A percentile compares a stretch with the other conserved stretches of the same genome.
These are phyloP conservation scores for Protaetia brevitarsis DNA, from an alignment of 1,140 invertebrate species.

Conservation along the genomic window DNA sequence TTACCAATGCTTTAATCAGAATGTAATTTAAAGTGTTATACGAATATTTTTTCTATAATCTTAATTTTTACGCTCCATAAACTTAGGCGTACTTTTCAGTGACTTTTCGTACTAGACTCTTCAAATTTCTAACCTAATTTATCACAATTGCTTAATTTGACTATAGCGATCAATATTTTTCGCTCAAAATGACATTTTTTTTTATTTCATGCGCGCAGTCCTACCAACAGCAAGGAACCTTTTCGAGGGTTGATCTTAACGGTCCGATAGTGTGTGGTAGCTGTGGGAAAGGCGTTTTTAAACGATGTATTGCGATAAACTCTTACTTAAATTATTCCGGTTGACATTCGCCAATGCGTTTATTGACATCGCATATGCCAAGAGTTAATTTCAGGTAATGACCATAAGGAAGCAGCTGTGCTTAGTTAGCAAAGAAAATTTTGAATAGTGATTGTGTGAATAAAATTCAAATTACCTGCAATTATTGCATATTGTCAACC, in stretches of 20 bases:
- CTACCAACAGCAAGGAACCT: constrained; percentile 74
- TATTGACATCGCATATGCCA: neutral
- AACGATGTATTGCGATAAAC: constrained; percentile 76
- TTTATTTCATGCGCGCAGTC: constrained; percentile 49
- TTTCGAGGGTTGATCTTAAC: constrained; percentile 89
- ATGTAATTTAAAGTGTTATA: too few species aligned
- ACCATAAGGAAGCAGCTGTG: too few species aligned
- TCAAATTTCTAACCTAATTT: too few species aligned
- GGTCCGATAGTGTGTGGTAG: constrained; percentile 77
- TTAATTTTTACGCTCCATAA: too few species aligned
- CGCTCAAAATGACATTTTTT: neutral
- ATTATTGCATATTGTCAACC: too few species aligned
- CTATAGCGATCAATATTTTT: too few species aligned
- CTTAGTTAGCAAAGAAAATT: neutral
- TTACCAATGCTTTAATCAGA: too few species aligned
- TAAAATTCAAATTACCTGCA: too few species aligned
- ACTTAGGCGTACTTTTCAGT: too few species aligned
- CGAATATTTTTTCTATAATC: too few species aligned
- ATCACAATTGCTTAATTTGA: neutral
- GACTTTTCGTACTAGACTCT: too few species aligned
- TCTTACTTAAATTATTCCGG: constrained; percentile 80
- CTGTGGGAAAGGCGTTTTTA: constrained; percentile 79
- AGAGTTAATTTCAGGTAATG: neutral
- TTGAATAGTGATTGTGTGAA: too few species aligned
- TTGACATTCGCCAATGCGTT: constrained; percentile 60